Evolutionary conservation across 1,140 invertebrate genomes (phyloP).

Genomic region (Marisa cornuarietis): DNA sequence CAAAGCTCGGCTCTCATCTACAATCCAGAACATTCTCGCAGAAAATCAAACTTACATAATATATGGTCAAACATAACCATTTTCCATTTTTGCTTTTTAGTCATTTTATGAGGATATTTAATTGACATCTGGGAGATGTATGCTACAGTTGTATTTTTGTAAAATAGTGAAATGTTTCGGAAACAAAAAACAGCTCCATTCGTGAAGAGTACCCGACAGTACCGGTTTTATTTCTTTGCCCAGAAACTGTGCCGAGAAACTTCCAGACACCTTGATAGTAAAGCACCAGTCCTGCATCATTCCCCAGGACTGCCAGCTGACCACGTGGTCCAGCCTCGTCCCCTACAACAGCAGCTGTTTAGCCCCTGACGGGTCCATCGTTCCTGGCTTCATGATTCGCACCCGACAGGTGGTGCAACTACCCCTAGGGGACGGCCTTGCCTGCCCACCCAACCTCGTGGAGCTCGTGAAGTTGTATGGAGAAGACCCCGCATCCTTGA

Average conservation of each 20-base stretch:
- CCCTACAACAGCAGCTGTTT: slow-evolving; percentile 64
- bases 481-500: slow-evolving; percentile 43
- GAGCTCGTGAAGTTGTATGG: slow-evolving; percentile 57
- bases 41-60: too few species aligned
- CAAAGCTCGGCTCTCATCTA: too few species aligned
- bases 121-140: too few species aligned
- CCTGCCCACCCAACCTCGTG: slow-evolving; percentile 67
- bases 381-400: slow-evolving; percentile 62
- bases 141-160: too few species aligned
- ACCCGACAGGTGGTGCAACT: slow-evolving; percentile 63
- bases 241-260: slow-evolving; percentile 31
- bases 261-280: slow-evolving; percentile 63
- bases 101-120: too few species aligned
- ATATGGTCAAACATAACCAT: too few species aligned
- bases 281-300: slow-evolving; percentile 65
- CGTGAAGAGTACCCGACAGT: too few species aligned
- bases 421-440: slow-evolving; percentile 66
- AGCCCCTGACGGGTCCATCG: slow-evolving; percentile 57
- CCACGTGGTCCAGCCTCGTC: slow-evolving; percentile 71
- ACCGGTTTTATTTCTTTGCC: background rate
- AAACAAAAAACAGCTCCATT: too few species aligned
- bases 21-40: too few species aligned
- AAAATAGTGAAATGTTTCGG: too few species aligned
- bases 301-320: slow-evolving; percentile 67
- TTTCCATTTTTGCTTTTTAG: too few species aligned